These are phyloP conservation scores for Limanda limanda DNA, from an alignment of 2,113 vertebrate species.

Conservation along the genomic window DNA sequence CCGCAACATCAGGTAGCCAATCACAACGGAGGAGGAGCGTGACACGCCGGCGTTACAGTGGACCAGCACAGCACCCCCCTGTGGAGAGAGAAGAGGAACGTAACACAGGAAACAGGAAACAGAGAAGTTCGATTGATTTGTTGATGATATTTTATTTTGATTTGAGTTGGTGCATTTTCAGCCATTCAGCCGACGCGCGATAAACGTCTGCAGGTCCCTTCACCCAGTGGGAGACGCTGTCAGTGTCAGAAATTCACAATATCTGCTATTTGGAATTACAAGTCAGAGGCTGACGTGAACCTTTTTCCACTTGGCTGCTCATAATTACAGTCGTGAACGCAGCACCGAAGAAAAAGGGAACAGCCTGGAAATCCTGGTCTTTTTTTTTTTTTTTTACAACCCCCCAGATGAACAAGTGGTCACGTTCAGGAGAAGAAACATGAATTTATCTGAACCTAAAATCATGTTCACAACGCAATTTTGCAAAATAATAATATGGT, in stretches of 20 bases:
- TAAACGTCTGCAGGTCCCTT: background rate
- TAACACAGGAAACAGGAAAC: too few species aligned
- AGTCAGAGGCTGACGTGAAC: background rate
- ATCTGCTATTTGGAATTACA: too few species aligned
- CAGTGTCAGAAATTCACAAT: too few species aligned
- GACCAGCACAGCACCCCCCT: slow-evolving; percentile 91
- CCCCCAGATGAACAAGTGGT: too few species aligned
- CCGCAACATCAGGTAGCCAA: slow-evolving; percentile 91
- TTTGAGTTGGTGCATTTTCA: background rate
- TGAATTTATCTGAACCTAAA: too few species aligned
- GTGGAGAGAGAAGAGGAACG: slow-evolving; percentile 42
- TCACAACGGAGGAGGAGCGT: slow-evolving; percentile 89
- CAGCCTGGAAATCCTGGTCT: too few species aligned
- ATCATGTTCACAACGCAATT: too few species aligned
- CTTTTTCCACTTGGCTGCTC: background rate
- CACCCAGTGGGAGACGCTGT: background rate
- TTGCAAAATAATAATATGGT: too few species aligned
- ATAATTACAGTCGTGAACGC: background rate
- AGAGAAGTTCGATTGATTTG: background rate
- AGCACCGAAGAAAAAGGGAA: background rate
- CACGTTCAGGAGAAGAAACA: too few species aligned
- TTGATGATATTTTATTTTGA: background rate
- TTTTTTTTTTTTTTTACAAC: background rate
- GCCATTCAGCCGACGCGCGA: background rate
- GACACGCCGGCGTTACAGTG: slow-evolving; percentile 98